Conservation (phyloP, 2,113 vertebrate genomes). For the Odocoileus virginianus region DNA sequence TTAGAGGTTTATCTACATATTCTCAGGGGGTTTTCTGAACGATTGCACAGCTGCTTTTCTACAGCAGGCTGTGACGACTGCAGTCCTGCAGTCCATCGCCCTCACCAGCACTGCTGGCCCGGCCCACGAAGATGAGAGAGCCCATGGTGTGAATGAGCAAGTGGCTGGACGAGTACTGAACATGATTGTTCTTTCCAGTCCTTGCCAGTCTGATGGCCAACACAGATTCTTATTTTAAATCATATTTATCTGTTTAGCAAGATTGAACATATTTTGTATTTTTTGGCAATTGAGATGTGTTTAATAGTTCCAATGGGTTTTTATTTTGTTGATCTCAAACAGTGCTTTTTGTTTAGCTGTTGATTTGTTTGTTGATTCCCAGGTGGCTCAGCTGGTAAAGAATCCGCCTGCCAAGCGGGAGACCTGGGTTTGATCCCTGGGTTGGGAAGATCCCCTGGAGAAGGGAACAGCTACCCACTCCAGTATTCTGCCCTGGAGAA, state of each 20-base stretch:
- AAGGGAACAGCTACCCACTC: background rate
- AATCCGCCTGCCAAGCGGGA: background rate
- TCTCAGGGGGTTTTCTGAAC: background rate
- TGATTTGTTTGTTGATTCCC: background rate
- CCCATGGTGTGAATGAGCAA: background rate
- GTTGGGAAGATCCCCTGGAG: background rate
- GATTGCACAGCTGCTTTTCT: background rate
- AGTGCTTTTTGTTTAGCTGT: background rate
- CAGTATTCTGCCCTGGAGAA: background rate
- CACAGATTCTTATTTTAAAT: background rate
- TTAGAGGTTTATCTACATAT: background rate
- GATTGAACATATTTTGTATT: background rate
- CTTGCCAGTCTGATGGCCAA: background rate
- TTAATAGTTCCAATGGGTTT: background rate
- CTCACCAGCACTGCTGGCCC: accelerated
- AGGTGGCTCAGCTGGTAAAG: background rate
- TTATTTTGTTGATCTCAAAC: background rate
- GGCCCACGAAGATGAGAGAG: background rate
- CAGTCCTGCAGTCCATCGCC: background rate
- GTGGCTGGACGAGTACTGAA: background rate
- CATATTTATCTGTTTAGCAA: background rate
- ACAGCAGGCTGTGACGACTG: background rate
- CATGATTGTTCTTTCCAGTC: background rate
- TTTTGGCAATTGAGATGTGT: background rate
- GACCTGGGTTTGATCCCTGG: background rate